Conservation (phyloP, 2,113 vertebrate genomes). For the Candoia aspera region DNA sequence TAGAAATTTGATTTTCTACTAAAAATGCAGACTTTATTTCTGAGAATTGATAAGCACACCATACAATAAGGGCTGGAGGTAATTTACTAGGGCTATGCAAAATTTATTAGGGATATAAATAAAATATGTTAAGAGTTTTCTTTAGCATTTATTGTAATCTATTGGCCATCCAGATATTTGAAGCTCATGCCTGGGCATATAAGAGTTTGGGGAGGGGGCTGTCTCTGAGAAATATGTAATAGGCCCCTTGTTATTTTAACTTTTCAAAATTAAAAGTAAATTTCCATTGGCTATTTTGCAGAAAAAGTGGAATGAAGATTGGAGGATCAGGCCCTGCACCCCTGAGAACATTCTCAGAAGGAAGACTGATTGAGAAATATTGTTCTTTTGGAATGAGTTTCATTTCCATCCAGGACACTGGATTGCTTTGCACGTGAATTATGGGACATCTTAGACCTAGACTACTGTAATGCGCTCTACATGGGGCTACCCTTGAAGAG, state of each 20-base stretch:
- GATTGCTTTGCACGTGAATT: not conserved
- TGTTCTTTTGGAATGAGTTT: constrained; percentile 29
- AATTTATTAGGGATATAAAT: not conserved
- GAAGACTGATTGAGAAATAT: constrained; percentile 36
- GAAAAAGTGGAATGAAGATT: not conserved
- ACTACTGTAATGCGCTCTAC: too few species aligned
- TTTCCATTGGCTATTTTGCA: constrained; percentile 8
- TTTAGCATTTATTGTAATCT: not conserved
- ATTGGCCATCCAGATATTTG: not conserved
- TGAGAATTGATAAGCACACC: not conserved
- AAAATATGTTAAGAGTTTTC: not conserved
- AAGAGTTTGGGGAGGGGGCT: not conserved
- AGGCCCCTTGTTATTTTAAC: not conserved
- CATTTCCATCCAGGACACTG: constrained; percentile 19
- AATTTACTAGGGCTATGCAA: not conserved
- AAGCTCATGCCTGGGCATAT: not conserved
- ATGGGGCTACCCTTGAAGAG: too few species aligned
- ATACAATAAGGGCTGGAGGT: not conserved
- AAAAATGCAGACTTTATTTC: not conserved
- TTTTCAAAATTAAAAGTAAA: fast-evolving
- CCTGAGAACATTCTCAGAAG: not conserved
- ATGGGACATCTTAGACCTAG: too few species aligned
- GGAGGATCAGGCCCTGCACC: constrained; percentile 3
- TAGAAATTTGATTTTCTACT: not conserved
- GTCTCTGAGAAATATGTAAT: not conserved